Evolutionary conservation across 2,113 vertebrate species (phyloP), one percentile per base, ranked within the genome.

Genomic region (Sprattus sprattus): DNA sequence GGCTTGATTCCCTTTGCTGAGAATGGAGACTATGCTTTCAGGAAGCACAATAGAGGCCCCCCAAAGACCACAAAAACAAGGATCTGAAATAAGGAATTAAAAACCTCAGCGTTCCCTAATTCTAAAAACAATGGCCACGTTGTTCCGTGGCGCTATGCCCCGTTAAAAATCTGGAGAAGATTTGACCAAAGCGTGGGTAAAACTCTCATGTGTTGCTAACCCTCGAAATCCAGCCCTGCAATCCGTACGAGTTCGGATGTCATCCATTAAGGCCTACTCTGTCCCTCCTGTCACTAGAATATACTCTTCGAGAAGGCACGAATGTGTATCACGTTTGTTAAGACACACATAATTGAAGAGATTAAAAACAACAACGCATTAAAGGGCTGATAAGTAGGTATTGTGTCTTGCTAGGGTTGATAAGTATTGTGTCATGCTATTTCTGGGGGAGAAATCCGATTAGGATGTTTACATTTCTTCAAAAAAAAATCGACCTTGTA

Each of bases 51-150:
- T 5, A 4, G 32, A 75, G 10, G 28, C 25, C 1, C 9, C 16
- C 67, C 28, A 75, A 32, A 71, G 25, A 75, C 67, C 67, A 75
- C 64, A 75, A 75, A 39, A 75, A 75, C 67, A 75, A 47, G 49
- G 32, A 25, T 84, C 22, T n/a, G 52, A 87, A 67, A 78, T 54
- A 85, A 86, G 85, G 84, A 60, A 91, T 87, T 84, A 89, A 75
- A 84, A 47, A 86, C 54, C 81, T 87, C 60, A 84, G 86, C 85
- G 82, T 87, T 85, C 85, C 71, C 49, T 67, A 49, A 44, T 28
- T 78, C 71, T 64, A 20, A 45, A 64, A 88, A 92, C 91, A 90
- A 90, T 86, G 64, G 78, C 32, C 0, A 45, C 80, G 88, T 90
- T 90, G 88, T 92, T 89, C 64, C 45, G 54, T 25, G 16, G 84